Evolutionary conservation across 2,113 vertebrate genomes (phyloP).

Genomic region (Gracilinanus agilis): DNA sequence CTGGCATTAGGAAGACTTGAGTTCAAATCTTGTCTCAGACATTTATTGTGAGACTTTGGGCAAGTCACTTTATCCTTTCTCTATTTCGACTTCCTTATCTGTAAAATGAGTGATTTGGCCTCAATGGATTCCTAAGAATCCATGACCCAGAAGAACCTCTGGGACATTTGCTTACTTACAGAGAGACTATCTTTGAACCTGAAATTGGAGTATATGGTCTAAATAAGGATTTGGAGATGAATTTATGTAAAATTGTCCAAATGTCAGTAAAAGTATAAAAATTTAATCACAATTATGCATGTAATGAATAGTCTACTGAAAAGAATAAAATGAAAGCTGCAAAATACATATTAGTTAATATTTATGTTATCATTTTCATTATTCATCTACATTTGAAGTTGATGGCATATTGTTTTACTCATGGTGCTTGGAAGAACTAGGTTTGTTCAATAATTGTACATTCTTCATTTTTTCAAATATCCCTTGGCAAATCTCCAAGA

Average conservation of each 20-base stretch:
- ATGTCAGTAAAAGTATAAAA: background rate
- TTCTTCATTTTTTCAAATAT: background rate
- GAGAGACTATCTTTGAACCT: background rate
- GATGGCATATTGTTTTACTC: background rate
- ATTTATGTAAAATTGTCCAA: background rate
- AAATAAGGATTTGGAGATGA: background rate
- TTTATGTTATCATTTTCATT: background rate
- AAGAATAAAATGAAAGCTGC: background rate
- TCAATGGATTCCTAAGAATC: background rate
- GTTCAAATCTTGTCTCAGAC: background rate
- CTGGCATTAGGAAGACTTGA: background rate
- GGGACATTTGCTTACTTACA: background rate
- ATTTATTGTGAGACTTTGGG: background rate
- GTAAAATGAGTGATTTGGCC: background rate
- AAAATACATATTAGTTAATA: background rate
- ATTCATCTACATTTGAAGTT: background rate
- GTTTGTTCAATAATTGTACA: background rate
- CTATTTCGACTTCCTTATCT: background rate
- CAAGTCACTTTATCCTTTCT: background rate
- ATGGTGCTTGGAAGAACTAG: background rate
- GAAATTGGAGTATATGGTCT: background rate
- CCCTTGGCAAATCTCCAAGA: background rate
- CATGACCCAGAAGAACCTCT: background rate
- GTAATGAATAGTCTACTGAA: background rate
- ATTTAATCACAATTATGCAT: background rate